Evolutionary conservation across 2,888 invertebrate genomes (phyloP).

Genomic region (Tupiocoris notatus): DNA sequence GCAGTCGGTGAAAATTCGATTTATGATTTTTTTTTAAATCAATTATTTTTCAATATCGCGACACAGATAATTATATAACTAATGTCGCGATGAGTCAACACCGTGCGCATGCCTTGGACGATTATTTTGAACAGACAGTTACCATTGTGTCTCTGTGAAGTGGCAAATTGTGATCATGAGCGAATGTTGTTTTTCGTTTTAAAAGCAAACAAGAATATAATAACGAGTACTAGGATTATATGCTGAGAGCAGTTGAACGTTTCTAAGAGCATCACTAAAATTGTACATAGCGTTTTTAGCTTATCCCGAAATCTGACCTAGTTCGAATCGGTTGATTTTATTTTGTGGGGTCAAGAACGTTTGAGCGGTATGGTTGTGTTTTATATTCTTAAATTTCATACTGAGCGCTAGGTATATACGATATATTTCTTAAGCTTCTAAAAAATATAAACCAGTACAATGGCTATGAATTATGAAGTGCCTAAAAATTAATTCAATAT

Average conservation of each 20-base stretch:
- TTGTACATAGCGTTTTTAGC: not conserved
- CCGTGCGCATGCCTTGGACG: too few species aligned
- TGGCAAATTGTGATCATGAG: not conserved
- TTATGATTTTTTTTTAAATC: too few species aligned
- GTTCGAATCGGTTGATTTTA: not conserved
- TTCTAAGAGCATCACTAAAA: too few species aligned
- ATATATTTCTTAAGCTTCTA: slow-evolving; percentile 41
- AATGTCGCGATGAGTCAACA: too few species aligned
- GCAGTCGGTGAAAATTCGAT: too few species aligned
- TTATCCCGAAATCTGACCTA: not conserved
- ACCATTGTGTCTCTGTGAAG: not conserved
- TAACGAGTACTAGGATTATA: too few species aligned
- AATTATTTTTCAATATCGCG: too few species aligned
- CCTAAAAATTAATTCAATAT: slow-evolving; percentile 45
- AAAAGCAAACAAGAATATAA: too few species aligned
- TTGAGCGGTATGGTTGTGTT: slow-evolving; percentile 11
- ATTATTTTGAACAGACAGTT: not conserved
- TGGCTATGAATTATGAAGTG: slow-evolving; percentile 48
- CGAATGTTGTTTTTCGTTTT: not conserved
- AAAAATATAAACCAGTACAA: slow-evolving; percentile 45
- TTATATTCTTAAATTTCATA: slow-evolving; percentile 32
- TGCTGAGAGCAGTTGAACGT: too few species aligned
- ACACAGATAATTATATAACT: too few species aligned
- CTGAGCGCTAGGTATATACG: slow-evolving; percentile 29
- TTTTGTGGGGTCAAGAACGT: not conserved